These are phyloP conservation scores for Oncorhynchus nerka DNA, from an alignment of 2,113 vertebrate species.

Conservation along the genomic window DNA sequence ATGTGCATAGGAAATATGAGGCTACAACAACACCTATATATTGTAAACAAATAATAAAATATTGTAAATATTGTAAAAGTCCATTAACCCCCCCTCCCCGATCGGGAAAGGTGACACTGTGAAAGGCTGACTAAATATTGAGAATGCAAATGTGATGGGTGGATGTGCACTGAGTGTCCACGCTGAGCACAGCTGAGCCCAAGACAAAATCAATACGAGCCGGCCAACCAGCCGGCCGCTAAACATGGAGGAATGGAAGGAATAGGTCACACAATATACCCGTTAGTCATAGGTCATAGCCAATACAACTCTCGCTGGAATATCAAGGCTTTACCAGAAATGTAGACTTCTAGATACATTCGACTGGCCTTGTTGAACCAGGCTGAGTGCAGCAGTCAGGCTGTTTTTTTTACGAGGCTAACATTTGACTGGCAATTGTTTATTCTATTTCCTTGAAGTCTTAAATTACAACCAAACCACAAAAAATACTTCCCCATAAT, in stretches of 20 bases:
- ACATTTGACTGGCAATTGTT: no score
- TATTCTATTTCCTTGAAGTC: background rate
- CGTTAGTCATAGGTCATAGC: background rate
- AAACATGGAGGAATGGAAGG: conserved; percentile 60
- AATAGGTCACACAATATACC: conserved; percentile 61
- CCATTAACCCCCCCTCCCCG: no score
- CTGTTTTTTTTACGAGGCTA: no score
- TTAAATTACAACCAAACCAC: background rate
- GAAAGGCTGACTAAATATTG: conserved; percentile 69
- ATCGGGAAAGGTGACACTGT: conserved; percentile 26
- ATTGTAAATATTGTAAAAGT: no score
- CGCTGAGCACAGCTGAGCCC: conserved; percentile 68
- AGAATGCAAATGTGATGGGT: conserved; percentile 66
- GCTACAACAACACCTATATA: background rate
- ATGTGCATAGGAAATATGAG: no score
- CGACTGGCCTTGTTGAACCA: no score
- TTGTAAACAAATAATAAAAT: no score
- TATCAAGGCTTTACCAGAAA: background rate
- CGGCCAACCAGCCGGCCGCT: conserved; percentile 41
- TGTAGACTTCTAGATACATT: background rate
- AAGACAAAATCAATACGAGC: conserved; percentile 63
- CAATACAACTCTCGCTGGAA: background rate
- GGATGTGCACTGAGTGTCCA: conserved; percentile 66
- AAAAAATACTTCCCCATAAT: background rate
- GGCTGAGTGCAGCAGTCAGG: no score